phyloP scores from a whole-genome alignment of 2,797 vertebrate species.

The Monodelphis domestica region DNA sequence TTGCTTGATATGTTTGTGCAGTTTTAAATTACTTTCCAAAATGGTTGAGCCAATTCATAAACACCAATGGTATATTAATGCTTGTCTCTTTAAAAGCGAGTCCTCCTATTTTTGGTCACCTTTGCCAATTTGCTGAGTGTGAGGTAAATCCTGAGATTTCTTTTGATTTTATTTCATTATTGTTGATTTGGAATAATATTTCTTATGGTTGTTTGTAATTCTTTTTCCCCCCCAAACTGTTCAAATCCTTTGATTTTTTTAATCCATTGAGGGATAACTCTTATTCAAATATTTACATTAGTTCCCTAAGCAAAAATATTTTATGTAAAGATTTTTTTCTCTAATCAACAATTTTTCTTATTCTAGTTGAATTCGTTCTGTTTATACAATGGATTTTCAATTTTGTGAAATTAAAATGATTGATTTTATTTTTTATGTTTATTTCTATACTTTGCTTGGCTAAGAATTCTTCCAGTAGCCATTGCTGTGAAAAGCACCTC shows the following conservation, averaged over 20 bases:
- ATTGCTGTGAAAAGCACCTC: background rate
- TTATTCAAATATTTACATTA: background rate
- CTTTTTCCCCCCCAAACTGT: background rate
- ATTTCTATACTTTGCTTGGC: background rate
- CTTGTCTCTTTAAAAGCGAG: background rate
- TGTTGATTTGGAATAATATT: background rate
- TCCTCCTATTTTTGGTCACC: background rate
- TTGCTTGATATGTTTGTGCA: background rate
- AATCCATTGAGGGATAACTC: background rate
- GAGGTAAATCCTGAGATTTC: background rate
- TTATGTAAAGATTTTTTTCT: background rate
- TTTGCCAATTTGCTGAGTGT: background rate
- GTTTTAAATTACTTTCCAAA: background rate
- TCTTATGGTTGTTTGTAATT: background rate
- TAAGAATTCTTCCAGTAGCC: background rate
- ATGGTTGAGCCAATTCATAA: background rate
- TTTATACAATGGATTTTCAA: background rate
- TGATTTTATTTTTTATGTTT: background rate
- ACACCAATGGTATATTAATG: background rate
- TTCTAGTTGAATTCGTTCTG: background rate
- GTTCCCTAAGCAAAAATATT: background rate
- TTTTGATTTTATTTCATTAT: background rate
- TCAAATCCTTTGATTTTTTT: background rate
- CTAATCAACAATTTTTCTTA: background rate
- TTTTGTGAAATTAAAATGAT: background rate